Conservation (phyloP, 2,888 invertebrate genomes). For the Orchestes rusci region DNA sequence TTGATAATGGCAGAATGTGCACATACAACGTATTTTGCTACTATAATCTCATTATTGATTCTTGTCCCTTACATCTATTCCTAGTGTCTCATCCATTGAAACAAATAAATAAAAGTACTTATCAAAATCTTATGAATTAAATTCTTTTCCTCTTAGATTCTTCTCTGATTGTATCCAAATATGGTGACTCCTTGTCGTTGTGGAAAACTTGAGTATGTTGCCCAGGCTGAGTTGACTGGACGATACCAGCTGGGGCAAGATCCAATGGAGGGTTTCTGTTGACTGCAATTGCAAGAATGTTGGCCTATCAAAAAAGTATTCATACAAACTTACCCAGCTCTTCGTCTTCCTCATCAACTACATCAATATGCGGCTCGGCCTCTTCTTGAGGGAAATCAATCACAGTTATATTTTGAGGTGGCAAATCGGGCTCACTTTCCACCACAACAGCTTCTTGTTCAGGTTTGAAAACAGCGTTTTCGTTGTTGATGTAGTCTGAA, state of each 20-base stretch:
- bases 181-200: conserved; percentile 44
- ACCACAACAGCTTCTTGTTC: conserved; percentile 38
- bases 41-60: too few relatives aligned
- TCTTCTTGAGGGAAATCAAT: conserved; percentile 36
- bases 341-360: conserved; percentile 38
- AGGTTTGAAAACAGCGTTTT: conserved; percentile 25
- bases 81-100: too few relatives aligned
- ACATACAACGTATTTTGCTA: too few relatives aligned
- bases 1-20: too few relatives aligned
- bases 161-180: conserved; percentile 41
- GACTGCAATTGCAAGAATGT: conserved; percentile 30
- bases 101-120: too few relatives aligned
- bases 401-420: conserved; percentile 38
- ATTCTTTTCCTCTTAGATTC: conserved; percentile 38
- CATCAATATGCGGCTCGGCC: conserved; percentile 36
- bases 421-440: conserved; percentile 33
- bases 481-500: conserved; percentile 28
- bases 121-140: too few relatives aligned
- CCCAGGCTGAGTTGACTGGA: conserved; percentile 44
- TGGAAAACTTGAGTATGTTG: conserved; percentile 39
- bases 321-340: conserved; percentile 36
- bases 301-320: neutral
- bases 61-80: too few relatives aligned
- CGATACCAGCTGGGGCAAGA: conserved; percentile 45
- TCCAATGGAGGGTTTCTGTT: conserved; percentile 41